These are phyloP conservation scores for Lasioglossum zephyrum DNA, from an alignment of 2,888 invertebrate genomes.

Conservation along the genomic window DNA sequence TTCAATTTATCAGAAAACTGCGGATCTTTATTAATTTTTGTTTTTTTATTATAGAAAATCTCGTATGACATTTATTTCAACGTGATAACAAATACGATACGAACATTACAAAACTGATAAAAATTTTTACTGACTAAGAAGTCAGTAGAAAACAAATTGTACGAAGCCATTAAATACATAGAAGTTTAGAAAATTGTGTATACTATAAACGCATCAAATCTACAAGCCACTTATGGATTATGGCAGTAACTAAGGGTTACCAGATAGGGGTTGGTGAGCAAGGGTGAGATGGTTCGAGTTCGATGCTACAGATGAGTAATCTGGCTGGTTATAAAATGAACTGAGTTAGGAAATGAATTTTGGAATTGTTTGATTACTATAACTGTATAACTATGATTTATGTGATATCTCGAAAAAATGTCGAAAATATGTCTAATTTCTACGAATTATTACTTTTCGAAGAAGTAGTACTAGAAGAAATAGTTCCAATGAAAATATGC, in stretches of 20 bases:
- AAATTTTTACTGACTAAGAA: no score
- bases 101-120: no score
- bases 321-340: neutral
- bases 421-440: neutral
- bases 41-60: no score
- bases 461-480: neutral
- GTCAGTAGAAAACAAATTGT: neutral
- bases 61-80: no score
- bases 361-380: neutral
- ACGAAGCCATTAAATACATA: neutral
- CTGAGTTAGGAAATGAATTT: neutral
- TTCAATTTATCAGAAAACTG: no score
- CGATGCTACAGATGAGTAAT: neutral
- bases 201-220: neutral
- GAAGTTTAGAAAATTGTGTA: neutral
- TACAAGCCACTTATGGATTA: neutral
- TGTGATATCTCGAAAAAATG: no score
- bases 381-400: neutral
- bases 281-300: neutral
- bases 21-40: no score
- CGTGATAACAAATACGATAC: no score
- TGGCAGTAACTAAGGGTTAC: slow-evolving; percentile 5
- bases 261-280: neutral
- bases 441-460: neutral
- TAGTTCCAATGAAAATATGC: neutral